These are phyloP conservation scores for Halichoeres trimaculatus DNA, from an alignment of 2,113 vertebrate genomes.

Conservation along the genomic window DNA sequence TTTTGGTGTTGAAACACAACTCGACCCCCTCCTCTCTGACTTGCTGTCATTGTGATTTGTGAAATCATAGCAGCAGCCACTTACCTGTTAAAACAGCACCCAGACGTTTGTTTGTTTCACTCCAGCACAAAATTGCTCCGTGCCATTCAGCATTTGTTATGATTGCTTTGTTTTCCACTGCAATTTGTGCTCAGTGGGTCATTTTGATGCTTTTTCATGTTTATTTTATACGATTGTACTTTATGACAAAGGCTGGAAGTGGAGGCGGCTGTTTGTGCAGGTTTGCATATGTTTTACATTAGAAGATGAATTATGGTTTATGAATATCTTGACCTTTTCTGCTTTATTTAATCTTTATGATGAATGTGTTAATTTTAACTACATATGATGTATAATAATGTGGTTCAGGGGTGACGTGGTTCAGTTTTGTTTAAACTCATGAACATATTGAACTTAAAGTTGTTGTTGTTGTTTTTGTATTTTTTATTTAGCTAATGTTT, in stretches of 20 bases:
- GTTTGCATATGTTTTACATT: too few relatives aligned
- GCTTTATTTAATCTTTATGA: too few relatives aligned
- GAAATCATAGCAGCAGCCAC: constrained; percentile 54
- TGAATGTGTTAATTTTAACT: too few relatives aligned
- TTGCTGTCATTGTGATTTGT: constrained; percentile 49
- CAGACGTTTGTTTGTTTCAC: constrained; percentile 58
- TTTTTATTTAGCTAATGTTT: too few relatives aligned
- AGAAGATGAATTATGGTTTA: too few relatives aligned
- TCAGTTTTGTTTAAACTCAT: too few relatives aligned
- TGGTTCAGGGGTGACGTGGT: too few relatives aligned
- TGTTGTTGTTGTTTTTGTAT: too few relatives aligned
- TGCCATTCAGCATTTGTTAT: constrained; percentile 44
- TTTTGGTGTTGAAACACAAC: constrained; percentile 19
- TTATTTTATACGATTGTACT: constrained; percentile 13
- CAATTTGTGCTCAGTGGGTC: constrained; percentile 50
- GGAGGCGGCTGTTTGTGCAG: too few relatives aligned
- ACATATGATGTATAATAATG: too few relatives aligned
- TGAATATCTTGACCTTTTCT: too few relatives aligned
- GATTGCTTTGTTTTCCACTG: constrained; percentile 59
- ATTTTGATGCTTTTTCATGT: constrained; percentile 35
- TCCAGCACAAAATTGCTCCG: constrained; percentile 55
- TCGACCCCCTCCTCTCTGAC: constrained; percentile 18
- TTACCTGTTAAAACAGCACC: constrained; percentile 46
- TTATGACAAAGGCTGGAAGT: background rate
- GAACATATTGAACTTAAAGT: too few relatives aligned